Evolutionary conservation across 2,797 vertebrate genomes (phyloP), one percentile per base, ranked within the genome.

Genomic region (Pelochelys cantorii): DNA sequence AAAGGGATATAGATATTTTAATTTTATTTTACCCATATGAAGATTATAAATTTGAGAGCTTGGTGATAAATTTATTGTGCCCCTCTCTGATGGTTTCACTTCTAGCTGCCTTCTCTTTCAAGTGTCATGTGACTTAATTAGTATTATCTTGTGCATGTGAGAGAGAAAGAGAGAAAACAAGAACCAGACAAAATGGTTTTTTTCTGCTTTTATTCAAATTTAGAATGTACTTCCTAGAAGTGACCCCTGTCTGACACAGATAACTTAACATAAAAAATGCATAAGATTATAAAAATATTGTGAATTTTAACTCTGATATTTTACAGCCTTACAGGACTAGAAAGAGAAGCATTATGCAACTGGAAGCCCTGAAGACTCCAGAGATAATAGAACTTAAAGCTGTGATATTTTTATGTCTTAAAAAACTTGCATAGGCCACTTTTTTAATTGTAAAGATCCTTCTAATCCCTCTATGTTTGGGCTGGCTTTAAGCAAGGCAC

Each of bases 381-480:
- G 25, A 78, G 57, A 68, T 83, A 1, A 77, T 12, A 7, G 2
- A 78, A 7, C 1, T 22, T 17, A 18, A 14, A 82, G 42, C n/a
- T 65, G 14, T 65, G 62, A 65, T 25, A 15, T 4, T 17, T n/a
- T n/a, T 68, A 4, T 68, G 15, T 68, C 62, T 31, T 25, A 59
- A 59, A 57, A 59, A 59, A 27, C 55, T 59, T 59, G 23, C 11
- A 25, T 59, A 59, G 23, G 23, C 25, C 57, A 27, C 25, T 59
- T 59, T 59, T 27, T 25, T 23, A 59, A 11, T 4, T 59, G 25
- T 2, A 31, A 5, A n/a, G 23, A 2, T 55, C 80, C n/a, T 5
- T 83, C 20, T 54, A 52, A 3, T 23, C 56, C 31, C 22, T 0
- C 0, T 23, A 37, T 29, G 7, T 57, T 37, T 1, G 0, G 22